Evolutionary conservation across 2,797 vertebrate genomes (phyloP).

Genomic region (Amniataba percoides): DNA sequence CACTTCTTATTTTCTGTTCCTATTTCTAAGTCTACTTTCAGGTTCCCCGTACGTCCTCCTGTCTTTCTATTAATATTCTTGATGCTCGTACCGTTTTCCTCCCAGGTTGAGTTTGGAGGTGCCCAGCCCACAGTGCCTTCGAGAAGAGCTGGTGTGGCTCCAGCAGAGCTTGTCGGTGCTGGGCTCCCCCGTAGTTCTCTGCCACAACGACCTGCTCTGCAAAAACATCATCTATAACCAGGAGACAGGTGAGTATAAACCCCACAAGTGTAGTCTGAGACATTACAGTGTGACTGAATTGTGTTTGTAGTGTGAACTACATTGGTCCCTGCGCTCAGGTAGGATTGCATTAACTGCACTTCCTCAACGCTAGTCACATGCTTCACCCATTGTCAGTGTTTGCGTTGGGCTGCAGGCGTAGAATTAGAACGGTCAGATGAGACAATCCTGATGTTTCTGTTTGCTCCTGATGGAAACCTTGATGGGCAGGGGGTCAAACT

Average conservation of each 20-base stretch:
- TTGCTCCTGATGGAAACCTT: neutral
- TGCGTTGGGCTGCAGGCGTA: constrained; percentile 43
- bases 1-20: constrained; percentile 7
- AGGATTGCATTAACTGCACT: constrained; percentile 62
- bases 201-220: constrained; percentile 98
- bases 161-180: constrained; percentile 93
- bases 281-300: constrained; percentile 64
- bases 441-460: constrained; percentile 12
- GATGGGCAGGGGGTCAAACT: too few relatives aligned
- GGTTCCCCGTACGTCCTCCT: neutral
- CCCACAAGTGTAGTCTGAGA: constrained; percentile 41
- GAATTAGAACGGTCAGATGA: constrained; percentile 63
- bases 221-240: constrained; percentile 99
- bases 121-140: constrained; percentile 88
- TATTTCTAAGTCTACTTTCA: constrained; percentile 7
- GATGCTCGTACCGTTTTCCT: neutral
- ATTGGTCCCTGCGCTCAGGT: constrained; percentile 55
- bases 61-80: neutral
- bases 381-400: constrained; percentile 62
- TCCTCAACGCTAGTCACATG: constrained; percentile 48
- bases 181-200: constrained; percentile 97
- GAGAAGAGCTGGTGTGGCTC: constrained; percentile 96
- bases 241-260: constrained; percentile 90
- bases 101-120: constrained; percentile 91
- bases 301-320: constrained; percentile 62